These are phyloP conservation scores for Macaria notata DNA, from an alignment of 2,888 invertebrate species.

Conservation along the genomic window DNA sequence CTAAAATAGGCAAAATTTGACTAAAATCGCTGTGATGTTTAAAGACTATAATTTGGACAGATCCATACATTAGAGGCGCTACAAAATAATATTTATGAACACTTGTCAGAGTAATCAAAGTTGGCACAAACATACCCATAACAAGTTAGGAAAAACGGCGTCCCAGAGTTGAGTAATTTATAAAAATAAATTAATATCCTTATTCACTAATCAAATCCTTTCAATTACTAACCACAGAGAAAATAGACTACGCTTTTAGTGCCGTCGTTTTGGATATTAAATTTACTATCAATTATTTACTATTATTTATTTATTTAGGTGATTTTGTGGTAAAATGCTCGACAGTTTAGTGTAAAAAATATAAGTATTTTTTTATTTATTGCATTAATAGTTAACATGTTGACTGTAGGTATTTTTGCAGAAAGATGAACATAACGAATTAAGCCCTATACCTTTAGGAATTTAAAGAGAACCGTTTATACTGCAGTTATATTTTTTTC, in stretches of 20 bases:
- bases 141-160: conserved; percentile 48
- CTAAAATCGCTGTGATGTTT: neutral
- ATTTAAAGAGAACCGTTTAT: too few relatives aligned
- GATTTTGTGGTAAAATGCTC: too few relatives aligned
- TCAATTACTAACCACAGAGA: conserved; percentile 43
- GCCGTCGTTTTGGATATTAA: neutral
- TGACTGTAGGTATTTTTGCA: too few relatives aligned
- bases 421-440: too few relatives aligned
- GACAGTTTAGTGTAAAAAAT: too few relatives aligned
- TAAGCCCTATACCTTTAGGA: too few relatives aligned
- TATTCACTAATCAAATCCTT: conserved; percentile 66
- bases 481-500: too few relatives aligned
- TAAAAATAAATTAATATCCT: conserved; percentile 59
- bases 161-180: conserved; percentile 46
- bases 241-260: conserved; percentile 1
- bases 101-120: conserved; percentile 36
- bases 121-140: conserved; percentile 71
- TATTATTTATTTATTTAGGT: too few relatives aligned
- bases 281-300: too few relatives aligned
- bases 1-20: too few relatives aligned
- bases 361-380: too few relatives aligned
- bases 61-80: conserved; percentile 10
- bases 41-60: conserved; percentile 18
- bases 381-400: too few relatives aligned
- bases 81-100: conserved; percentile 1